Conservation (phyloP, 2,113 vertebrate species). For the Ammodytes marinus region DNA sequence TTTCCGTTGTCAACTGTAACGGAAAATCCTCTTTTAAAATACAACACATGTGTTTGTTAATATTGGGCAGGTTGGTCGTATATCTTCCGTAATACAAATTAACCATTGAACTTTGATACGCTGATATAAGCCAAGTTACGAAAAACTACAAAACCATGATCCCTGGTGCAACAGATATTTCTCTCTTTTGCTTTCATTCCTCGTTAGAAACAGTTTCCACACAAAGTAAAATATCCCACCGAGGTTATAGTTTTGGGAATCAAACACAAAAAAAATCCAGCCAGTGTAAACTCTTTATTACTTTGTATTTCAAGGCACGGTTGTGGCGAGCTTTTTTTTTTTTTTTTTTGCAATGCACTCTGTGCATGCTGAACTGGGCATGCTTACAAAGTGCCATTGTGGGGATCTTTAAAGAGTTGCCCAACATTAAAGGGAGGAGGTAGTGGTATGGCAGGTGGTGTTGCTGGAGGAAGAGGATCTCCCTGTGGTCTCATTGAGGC, state of each 20-base stretch:
- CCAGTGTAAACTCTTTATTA: conserved; percentile 22
- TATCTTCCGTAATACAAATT: neutral
- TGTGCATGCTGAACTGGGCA: conserved; percentile 62
- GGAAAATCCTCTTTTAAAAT: neutral
- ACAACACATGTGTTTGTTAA: neutral
- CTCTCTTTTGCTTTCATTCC: neutral
- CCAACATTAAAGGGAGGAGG: conserved; percentile 67
- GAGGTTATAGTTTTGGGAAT: conserved; percentile 14
- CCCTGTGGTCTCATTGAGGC: conserved; percentile 79
- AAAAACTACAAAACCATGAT: conserved; percentile 3
- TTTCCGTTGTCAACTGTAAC: neutral
- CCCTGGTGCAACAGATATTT: conserved; percentile 33
- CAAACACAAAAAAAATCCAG: conserved; percentile 5
- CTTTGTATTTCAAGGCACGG: conserved; percentile 48
- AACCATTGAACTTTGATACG: neutral
- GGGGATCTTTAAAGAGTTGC: conserved; percentile 67
- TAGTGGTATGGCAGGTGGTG: conserved; percentile 76
- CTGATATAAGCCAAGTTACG: neutral
- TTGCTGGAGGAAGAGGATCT: conserved; percentile 71
- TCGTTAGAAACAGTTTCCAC: neutral
- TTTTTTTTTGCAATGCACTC: conserved; percentile 14
- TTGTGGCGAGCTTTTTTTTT: conserved; percentile 32
- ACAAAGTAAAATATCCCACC: neutral
- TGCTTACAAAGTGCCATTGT: conserved; percentile 70
- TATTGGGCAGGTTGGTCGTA: neutral